Base-by-base conservation (phyloP, 2,888 invertebrate genomes). In the Hemaris fuciformis region DNA sequence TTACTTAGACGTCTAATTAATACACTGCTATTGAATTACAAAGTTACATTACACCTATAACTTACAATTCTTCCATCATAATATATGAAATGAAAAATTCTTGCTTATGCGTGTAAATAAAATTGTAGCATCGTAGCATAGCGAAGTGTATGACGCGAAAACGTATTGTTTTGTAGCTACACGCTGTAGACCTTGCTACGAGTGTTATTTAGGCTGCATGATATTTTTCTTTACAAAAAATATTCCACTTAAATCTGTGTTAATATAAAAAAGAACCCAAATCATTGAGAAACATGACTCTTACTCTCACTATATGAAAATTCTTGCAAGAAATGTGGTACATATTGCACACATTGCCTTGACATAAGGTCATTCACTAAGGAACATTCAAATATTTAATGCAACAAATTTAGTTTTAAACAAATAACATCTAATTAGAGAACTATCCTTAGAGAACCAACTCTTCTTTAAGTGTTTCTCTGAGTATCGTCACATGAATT, bases 161-260 rank as follows among this genome's bases (percentile, higher is more conserved):
- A 27, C 41, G 8, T 20, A 43, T 38, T 59, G 62, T 45, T 63
- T 57, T 38, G 13, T 64, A 69, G 75, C 75, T 81, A 81, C 80
- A 76, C 62, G 61, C 64, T 76, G 80, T 82, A 81, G 82, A 62
- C 20, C 22, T 27, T 69, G 77, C 82, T 81, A 81, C 82, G 80
- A 70, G 60, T 46, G 56, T 13, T 31, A 38, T 45, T 46, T 46
- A 23, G 23, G 13, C 13, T 23, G 22, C 13, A 10, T 23, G n/a
- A n/a, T n/a, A n/a, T n/a, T n/a, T n/a, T n/a, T n/a, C n/a, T n/a
- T n/a, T n/a, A n/a, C n/a, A n/a, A n/a, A n/a, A n/a, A n/a, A n/a
- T n/a, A n/a, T n/a, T n/a, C n/a, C n/a, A n/a, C n/a, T n/a, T n/a
- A n/a, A n/a, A n/a, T n/a, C n/a, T n/a, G n/a, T n/a, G n/a, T n/a